A percentile compares a stretch with the other conserved stretches of the same genome.
These are phyloP conservation scores for Camponotus floridanus DNA, from an alignment of 1,140 invertebrate species.

Conservation along the genomic window DNA sequence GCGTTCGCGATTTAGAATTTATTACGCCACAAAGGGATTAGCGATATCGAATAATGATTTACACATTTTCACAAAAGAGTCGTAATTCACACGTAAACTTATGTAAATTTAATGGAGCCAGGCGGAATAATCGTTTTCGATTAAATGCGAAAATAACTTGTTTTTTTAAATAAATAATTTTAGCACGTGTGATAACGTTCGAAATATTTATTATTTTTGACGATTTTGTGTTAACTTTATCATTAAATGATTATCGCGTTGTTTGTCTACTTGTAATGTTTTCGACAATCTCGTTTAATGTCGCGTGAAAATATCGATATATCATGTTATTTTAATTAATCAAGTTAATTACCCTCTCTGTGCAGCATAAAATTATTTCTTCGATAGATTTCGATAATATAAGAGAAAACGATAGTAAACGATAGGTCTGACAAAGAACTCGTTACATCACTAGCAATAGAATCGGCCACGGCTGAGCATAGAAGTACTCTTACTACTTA, in stretches of 20 bases:
- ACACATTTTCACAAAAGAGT: neutral
- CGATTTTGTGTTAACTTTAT: neutral
- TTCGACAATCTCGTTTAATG: constrained; percentile 2
- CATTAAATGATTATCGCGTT: neutral
- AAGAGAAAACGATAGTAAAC: neutral
- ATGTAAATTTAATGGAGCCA: too few relatives aligned
- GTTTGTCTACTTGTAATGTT: neutral
- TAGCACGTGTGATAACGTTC: neutral
- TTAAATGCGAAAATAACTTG: neutral
- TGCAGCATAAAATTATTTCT: neutral
- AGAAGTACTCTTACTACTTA: constrained; percentile 24
- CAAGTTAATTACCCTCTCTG: neutral
- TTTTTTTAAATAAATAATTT: neutral
- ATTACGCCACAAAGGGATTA: neutral
- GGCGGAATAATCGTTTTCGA: neutral
- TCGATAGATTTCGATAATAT: neutral
- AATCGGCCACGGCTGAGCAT: constrained; percentile 15
- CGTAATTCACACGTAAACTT: too few relatives aligned
- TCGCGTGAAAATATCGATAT: neutral
- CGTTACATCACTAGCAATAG: neutral
- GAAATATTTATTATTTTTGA: neutral
- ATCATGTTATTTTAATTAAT: constrained; percentile 13
- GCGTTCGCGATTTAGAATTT: constrained; percentile 14
- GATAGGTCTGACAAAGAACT: neutral
- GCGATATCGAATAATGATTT: neutral